These are phyloP conservation scores for Drosophila maculinotata DNA, from an alignment of 2,888 invertebrate genomes.

Conservation along the genomic window DNA sequence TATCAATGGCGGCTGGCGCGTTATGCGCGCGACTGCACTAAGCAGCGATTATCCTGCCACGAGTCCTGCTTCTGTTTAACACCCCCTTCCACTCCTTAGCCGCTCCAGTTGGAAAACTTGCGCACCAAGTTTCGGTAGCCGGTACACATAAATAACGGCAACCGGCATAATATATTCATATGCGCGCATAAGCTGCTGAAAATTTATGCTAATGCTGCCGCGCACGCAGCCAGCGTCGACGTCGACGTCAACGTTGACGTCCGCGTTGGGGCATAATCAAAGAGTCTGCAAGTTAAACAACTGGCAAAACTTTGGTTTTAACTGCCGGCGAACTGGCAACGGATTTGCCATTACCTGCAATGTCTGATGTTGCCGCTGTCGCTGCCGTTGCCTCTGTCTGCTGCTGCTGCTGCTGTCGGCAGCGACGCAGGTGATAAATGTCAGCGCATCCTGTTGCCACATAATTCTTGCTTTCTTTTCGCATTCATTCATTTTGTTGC, in stretches of 20 bases:
- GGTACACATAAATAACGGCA: slow-evolving; percentile 63
- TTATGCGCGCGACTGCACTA: slow-evolving; percentile 76
- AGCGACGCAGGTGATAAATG: slow-evolving; percentile 72
- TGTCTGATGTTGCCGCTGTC: background rate
- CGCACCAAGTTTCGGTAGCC: slow-evolving; percentile 55
- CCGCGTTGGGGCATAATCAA: slow-evolving; percentile 44
- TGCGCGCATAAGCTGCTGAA: slow-evolving; percentile 66
- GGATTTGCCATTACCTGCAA: background rate
- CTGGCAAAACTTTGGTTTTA: slow-evolving; percentile 25
- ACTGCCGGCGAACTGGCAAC: slow-evolving; percentile 9
- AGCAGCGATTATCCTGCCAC: slow-evolving; percentile 77
- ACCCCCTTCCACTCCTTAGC: background rate
- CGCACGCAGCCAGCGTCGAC: slow-evolving; percentile 18
- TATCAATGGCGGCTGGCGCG: slow-evolving; percentile 53
- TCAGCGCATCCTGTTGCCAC: slow-evolving; percentile 79
- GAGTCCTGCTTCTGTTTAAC: slow-evolving; percentile 34
- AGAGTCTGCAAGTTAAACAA: slow-evolving; percentile 40
- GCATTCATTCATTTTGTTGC: slow-evolving; percentile 53
- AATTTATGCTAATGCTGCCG: slow-evolving; percentile 72
- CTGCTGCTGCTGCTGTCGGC: slow-evolving; percentile 2
- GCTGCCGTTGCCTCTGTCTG: background rate
- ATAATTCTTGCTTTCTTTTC: slow-evolving; percentile 58
- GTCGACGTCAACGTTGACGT: background rate
- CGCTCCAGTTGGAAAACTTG: slow-evolving; percentile 50
- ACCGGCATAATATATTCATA: slow-evolving; percentile 71